A percentile compares a stretch with the other conserved stretches of the same genome.
Conservation (phyloP, 2,113 vertebrate species). For the Macrotis lagotis region DNA sequence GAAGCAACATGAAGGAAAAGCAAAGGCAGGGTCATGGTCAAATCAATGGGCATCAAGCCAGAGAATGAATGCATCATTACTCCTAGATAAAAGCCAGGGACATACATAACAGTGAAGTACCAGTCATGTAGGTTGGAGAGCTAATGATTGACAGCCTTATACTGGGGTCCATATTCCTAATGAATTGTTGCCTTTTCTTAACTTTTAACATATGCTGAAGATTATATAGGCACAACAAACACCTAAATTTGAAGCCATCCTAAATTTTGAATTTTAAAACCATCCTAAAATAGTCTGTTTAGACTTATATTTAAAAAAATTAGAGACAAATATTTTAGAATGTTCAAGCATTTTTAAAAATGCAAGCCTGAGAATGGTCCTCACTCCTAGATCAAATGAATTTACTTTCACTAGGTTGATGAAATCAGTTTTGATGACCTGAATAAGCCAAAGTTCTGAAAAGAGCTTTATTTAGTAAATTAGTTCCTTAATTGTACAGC, state of each 20-base stretch:
- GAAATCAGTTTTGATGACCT: background rate
- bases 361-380: background rate
- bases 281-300: slow-evolving; percentile 14
- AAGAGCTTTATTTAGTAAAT: slow-evolving; percentile 16
- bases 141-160: background rate
- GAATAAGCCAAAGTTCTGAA: slow-evolving; percentile 21
- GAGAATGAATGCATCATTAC: background rate
- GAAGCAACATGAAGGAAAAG: background rate
- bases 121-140: background rate
- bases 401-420: slow-evolving; percentile 4
- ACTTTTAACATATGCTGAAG: background rate
- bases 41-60: background rate
- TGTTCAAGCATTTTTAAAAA: background rate
- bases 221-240: background rate
- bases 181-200: background rate
- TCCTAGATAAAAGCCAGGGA: background rate
- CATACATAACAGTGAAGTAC: background rate
- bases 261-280: too few relatives aligned
- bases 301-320: background rate
- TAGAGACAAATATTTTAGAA: slow-evolving; percentile 20
- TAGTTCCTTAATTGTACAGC: slow-evolving; percentile 13
- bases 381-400: slow-evolving; percentile 35
- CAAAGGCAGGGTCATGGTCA: background rate
- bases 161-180: background rate
- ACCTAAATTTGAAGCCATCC: slow-evolving; percentile 1